These are phyloP conservation scores for Macquaria ambigua DNA, from an alignment of 2,113 vertebrate genomes.

Conservation along the genomic window DNA sequence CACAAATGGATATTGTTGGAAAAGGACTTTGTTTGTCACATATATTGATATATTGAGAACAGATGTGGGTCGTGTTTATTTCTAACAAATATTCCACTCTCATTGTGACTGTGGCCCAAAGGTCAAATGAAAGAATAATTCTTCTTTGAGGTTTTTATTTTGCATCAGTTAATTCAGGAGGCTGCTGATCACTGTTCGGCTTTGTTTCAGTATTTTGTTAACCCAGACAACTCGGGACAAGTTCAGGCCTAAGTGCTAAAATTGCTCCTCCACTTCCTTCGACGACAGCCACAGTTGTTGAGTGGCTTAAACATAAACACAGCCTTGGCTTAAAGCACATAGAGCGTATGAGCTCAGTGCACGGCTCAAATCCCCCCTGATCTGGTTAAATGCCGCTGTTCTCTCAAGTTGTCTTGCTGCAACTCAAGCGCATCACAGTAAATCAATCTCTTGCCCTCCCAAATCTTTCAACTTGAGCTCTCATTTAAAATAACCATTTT, in stretches of 20 bases:
- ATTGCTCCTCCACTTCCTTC: slow-evolving; percentile 21
- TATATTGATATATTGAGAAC: slow-evolving; percentile 59
- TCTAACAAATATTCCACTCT: slow-evolving; percentile 50
- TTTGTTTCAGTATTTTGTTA: slow-evolving; percentile 33
- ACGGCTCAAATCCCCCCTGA: slow-evolving; percentile 31
- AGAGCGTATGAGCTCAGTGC: slow-evolving; percentile 44
- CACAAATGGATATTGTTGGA: slow-evolving; percentile 41
- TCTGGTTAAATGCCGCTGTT: slow-evolving; percentile 41
- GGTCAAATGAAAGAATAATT: slow-evolving; percentile 40
- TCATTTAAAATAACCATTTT: slow-evolving; percentile 43
- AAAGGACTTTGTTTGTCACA: slow-evolving; percentile 66
- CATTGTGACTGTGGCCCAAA: slow-evolving; percentile 40
- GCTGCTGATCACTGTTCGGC: slow-evolving; percentile 16
- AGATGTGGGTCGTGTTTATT: slow-evolving; percentile 69
- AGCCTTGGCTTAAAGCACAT: slow-evolving; percentile 21
- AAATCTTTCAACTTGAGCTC: slow-evolving; percentile 65
- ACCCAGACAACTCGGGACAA: slow-evolving; percentile 33
- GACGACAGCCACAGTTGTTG: slow-evolving; percentile 29
- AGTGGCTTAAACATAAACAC: slow-evolving; percentile 26
- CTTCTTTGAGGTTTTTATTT: slow-evolving; percentile 24
- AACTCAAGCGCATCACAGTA: slow-evolving; percentile 62
- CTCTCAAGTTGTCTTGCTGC: slow-evolving; percentile 42
- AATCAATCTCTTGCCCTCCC: slow-evolving; percentile 61
- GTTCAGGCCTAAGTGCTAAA: slow-evolving; percentile 19
- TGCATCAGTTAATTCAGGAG: slow-evolving; percentile 9